These are phyloP conservation scores for Parnassius mnemosyne DNA, from an alignment of 2,888 invertebrate genomes.

Conservation along the genomic window DNA sequence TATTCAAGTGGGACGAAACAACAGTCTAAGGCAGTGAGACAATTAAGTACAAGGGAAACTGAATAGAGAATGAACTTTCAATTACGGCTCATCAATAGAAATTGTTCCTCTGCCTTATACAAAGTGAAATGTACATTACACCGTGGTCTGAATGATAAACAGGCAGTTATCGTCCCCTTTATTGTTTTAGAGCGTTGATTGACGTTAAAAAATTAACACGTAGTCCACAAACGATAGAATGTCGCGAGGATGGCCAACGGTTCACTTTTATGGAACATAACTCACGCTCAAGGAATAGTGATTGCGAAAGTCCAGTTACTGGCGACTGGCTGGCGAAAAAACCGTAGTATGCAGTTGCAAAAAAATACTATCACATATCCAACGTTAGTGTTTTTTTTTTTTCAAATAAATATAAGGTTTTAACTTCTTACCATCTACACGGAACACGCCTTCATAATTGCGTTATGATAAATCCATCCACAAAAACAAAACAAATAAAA, in stretches of 20 bases:
- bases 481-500: slow-evolving; percentile 44
- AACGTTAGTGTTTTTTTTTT: background rate
- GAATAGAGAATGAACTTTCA: slow-evolving; percentile 42
- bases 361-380: slow-evolving; percentile 15
- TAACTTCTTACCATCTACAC: slow-evolving; percentile 44
- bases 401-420: slow-evolving; percentile 24
- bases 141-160: slow-evolving; percentile 56
- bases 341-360: slow-evolving; percentile 33
- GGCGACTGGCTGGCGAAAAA: slow-evolving; percentile 43
- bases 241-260: slow-evolving; percentile 53
- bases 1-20: background rate
- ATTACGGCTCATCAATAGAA: slow-evolving; percentile 54
- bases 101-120: slow-evolving; percentile 51
- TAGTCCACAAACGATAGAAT: slow-evolving; percentile 47
- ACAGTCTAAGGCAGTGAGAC: background rate
- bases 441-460: slow-evolving; percentile 67
- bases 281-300: slow-evolving; percentile 71
- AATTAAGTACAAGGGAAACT: slow-evolving; percentile 8
- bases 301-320: slow-evolving; percentile 78
- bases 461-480: slow-evolving; percentile 72
- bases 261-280: slow-evolving; percentile 65
- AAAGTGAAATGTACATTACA: slow-evolving; percentile 57
- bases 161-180: slow-evolving; percentile 48
- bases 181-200: slow-evolving; percentile 39
- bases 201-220: slow-evolving; percentile 55